Evolutionary conservation across 2,113 vertebrate genomes (phyloP).

Genomic region (Rhombomys opimus): DNA sequence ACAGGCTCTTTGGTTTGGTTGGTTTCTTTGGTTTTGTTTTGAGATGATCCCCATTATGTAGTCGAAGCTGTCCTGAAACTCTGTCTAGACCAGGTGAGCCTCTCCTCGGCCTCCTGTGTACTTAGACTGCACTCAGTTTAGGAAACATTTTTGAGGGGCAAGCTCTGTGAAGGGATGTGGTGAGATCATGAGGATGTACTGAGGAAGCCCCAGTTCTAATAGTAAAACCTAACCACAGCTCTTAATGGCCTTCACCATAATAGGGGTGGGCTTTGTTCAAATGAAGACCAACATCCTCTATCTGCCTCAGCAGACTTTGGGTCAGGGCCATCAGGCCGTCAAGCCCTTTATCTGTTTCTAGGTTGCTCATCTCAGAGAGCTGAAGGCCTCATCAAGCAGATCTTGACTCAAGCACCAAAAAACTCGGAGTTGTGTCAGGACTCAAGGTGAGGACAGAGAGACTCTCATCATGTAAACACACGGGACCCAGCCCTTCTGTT

Average conservation of each 20-base stretch:
- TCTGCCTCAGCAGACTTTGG: neutral
- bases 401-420: neutral
- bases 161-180: neutral
- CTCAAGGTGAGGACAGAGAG: neutral
- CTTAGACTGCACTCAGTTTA: neutral
- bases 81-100: neutral
- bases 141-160: neutral
- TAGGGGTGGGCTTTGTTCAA: neutral
- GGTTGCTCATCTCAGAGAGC: neutral
- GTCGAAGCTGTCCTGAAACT: neutral
- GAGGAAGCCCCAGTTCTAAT: neutral
- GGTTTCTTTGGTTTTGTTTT: neutral
- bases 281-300: neutral
- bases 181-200: neutral
- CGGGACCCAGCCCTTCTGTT: too few relatives aligned
- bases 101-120: neutral
- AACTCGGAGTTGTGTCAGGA: neutral
- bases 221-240: neutral
- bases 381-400: neutral
- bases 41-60: neutral
- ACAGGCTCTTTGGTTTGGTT: neutral
- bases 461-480: neutral
- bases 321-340: neutral
- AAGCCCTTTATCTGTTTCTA: neutral
- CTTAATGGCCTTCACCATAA: neutral